phyloP scores from a whole-genome alignment of 23 tunicate species.

The Clavelina lepadiformis region DNA sequence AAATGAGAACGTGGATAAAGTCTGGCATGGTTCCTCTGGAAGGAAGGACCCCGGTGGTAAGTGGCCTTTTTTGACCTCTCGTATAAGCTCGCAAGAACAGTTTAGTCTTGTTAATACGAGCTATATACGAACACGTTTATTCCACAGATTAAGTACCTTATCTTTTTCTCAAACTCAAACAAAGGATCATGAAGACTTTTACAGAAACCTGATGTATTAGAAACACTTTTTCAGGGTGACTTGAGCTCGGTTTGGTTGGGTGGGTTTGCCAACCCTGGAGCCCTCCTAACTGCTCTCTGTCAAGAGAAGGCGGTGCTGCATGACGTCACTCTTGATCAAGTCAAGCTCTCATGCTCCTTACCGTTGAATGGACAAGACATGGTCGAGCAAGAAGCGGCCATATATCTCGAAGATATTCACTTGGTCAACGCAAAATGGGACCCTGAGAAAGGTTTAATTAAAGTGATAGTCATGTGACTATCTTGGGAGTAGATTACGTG shows the following conservation, averaged over 20 bases:
- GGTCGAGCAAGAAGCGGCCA: conserved; percentile 62
- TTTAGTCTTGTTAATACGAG: too few relatives aligned
- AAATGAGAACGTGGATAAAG: conserved; percentile 67
- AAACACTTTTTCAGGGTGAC: conserved; percentile 72
- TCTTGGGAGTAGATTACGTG: too few relatives aligned
- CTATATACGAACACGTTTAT: too few relatives aligned
- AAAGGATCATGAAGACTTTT: too few relatives aligned
- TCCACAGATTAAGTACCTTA: neutral
- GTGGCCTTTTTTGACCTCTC: too few relatives aligned
- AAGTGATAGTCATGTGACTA: too few relatives aligned
- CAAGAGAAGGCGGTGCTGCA: conserved; percentile 86
- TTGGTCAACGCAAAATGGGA: conserved; percentile 31
- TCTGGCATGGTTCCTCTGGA: conserved; percentile 82
- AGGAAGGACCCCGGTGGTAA: conserved; percentile 73
- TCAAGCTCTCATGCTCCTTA: conserved; percentile 24
- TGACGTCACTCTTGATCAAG: conserved; percentile 63
- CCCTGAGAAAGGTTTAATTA: conserved; percentile 15
- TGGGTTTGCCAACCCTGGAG: conserved; percentile 75
- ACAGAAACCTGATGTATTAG: too few relatives aligned
- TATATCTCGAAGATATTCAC: conserved; percentile 30
- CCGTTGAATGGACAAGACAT: conserved; percentile 16
- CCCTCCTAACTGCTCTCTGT: conserved; percentile 72
- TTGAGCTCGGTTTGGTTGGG: conserved; percentile 69
- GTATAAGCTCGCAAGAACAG: too few relatives aligned
- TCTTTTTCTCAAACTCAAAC: too few relatives aligned